Base-by-base conservation (phyloP, 2,888 invertebrate species). In the Megaustenia siamemsis region DNA sequence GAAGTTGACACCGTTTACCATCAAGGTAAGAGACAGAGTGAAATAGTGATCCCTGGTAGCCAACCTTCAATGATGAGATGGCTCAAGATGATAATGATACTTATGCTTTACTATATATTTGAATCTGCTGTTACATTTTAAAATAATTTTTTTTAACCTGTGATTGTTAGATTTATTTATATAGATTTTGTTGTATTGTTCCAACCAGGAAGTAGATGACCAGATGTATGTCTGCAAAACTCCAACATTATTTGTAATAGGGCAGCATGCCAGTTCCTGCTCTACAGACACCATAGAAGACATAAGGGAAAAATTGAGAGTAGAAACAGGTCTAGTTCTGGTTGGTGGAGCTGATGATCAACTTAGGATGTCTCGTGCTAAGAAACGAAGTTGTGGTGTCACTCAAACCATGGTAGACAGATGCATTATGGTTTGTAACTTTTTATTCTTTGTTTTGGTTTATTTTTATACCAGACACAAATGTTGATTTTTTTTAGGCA, bases 361-460 rank as follows among this genome's bases (percentile, higher is more conserved):
- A 82, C 94, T 97, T 32, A 94, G 97, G 66, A 95, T 97, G 86
- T 95, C 95, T 10, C 96, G 96, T 86, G 95, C 95, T 78, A 96
- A 96, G 92, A 96, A 96, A 87, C 95, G 96, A 89, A 94, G 95
- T n/a, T 96, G 97, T 90, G 96, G 96, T 28, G 95, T 97, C 32
- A 97, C 97, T 0, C 97, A 97, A 92, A 95, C 95, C 66, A 96
- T 97, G 95, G 96, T 97, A 0, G 97, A 97, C 91, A 95, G 96
- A 81, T 96, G 96, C 93, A 96, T 97, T 82, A 95, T 96, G 93
- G 96, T 94, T 88, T 88, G 90, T 92, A 15, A 32, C 49, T 21
- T 32, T 49, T 49, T 76, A 21, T 43, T n/a, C 49, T n/a, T 49
- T 4, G 28, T 76, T 24, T 45, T 45, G 40, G 40, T 32, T 63